Percentiles rank a stretch among this genome's conserved stretches.
These are phyloP conservation scores for Octonoba sinensis DNA, from an alignment of 2,888 invertebrate species.

Conservation along the genomic window DNA sequence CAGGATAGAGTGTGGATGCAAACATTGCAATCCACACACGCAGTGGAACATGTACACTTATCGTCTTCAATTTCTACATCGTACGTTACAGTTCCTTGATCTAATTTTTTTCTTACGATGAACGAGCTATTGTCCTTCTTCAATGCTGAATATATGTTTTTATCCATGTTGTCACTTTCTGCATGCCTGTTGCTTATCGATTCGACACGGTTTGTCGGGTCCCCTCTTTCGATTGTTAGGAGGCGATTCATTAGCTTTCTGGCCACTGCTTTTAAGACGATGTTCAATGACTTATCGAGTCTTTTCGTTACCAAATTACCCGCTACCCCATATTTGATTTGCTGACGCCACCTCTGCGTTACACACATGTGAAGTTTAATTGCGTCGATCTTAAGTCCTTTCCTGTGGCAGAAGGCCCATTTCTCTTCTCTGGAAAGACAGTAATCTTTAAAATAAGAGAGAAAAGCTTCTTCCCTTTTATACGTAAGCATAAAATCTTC, in stretches of 20 bases:
- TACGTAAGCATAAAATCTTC: neutral
- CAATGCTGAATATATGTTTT: neutral
- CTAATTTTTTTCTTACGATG: neutral
- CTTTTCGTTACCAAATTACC: neutral
- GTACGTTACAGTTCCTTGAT: neutral
- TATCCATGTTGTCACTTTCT: neutral
- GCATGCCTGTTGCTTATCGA: conserved; percentile 1
- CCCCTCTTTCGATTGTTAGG: neutral
- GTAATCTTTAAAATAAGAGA: neutral
- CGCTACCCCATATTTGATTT: conserved; percentile 10
- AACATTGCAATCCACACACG: neutral
- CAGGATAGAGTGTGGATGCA: neutral
- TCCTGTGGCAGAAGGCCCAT: conserved; percentile 8
- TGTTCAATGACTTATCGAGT: neutral
- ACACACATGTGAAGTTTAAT: too few species aligned
- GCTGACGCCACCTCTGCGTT: neutral
- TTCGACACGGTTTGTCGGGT: neutral
- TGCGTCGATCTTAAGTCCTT: conserved; percentile 2
- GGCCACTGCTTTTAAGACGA: neutral
- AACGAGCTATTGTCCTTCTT: neutral
- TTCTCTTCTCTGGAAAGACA: neutral
- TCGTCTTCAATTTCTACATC: neutral
- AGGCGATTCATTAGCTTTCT: neutral
- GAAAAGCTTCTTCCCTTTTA: neutral
- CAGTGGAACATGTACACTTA: neutral